Conservation (phyloP, 2,113 vertebrate species). For the Dolichotis patagonum region DNA sequence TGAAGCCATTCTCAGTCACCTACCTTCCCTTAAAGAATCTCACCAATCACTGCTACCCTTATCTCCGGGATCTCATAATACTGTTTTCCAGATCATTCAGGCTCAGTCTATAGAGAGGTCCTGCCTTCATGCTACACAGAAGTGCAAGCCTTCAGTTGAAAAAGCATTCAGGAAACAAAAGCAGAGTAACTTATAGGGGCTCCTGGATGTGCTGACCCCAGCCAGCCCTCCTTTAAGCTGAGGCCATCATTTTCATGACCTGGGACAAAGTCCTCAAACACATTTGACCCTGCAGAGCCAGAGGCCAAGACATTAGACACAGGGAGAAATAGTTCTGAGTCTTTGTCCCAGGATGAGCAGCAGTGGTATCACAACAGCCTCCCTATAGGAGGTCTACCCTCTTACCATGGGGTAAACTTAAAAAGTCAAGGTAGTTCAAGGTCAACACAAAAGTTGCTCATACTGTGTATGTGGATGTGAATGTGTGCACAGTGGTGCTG, state of each 20-base stretch:
- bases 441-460: background rate
- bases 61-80: background rate
- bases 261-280: background rate
- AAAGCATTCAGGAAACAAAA: background rate
- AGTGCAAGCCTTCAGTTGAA: background rate
- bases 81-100: background rate
- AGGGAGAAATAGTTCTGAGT: background rate
- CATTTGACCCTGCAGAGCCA: background rate
- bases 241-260: background rate
- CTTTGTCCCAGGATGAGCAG: background rate
- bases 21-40: background rate
- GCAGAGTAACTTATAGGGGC: background rate
- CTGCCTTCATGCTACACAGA: background rate
- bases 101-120: background rate
- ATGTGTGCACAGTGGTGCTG: too few species aligned
- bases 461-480: background rate
- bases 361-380: background rate
- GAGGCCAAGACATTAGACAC: background rate
- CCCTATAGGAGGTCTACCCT: background rate
- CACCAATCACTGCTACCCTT: too few species aligned
- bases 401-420: background rate
- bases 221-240: background rate
- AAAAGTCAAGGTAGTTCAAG: background rate
- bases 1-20: background rate
- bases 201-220: background rate